Evolutionary conservation across 2,113 vertebrate species (phyloP), one percentile per base, ranked within the genome.

Genomic region (Bostrychus sinensis): DNA sequence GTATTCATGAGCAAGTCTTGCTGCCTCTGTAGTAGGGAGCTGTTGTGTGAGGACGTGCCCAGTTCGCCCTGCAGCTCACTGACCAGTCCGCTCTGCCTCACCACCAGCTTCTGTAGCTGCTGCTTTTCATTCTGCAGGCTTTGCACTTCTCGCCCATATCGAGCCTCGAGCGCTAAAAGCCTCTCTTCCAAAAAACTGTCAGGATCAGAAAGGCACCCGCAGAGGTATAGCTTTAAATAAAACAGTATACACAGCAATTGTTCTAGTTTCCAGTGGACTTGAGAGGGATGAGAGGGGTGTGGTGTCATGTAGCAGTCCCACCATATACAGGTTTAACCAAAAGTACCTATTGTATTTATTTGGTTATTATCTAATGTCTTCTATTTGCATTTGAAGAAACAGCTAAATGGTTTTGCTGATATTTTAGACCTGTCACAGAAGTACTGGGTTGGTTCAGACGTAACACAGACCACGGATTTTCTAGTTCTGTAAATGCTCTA

Each of bases 101-200:
- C 89, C 45, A 94, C 74, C 22, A 92, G 78, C 17, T 88, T 81
- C 66, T 91, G 89, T 71, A 93, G 88, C 79, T 92, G 87, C 69
- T 86, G 77, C 72, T 93, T 93, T 77, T 94, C 92, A 3, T 80
- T 70, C 64, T 86, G 88, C 53, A 92, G 51, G 12, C 63, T 81
- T 62, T 88, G 86, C 26, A 93, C 82, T 79, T 92, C 91, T 70
- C 62, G 77, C 20, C 80, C 82, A 1, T 92, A 90, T 26, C 81
- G 87, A 41, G 81, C 80, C 70, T 94, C 93, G 66, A 93, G 70
- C 0, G 84, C 86, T 16, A 85, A 64, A 10, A 95, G 83, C 65
- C 92, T 89, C 64, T 92, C 80, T 54, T 94, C 93, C 64, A 95
- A 77, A 64, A 90, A 86, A 75, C 93, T 95, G 45, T 28, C 20